phyloP scores from a whole-genome alignment of 2,797 vertebrate genomes.

The Dromococcyx pavoninus region DNA sequence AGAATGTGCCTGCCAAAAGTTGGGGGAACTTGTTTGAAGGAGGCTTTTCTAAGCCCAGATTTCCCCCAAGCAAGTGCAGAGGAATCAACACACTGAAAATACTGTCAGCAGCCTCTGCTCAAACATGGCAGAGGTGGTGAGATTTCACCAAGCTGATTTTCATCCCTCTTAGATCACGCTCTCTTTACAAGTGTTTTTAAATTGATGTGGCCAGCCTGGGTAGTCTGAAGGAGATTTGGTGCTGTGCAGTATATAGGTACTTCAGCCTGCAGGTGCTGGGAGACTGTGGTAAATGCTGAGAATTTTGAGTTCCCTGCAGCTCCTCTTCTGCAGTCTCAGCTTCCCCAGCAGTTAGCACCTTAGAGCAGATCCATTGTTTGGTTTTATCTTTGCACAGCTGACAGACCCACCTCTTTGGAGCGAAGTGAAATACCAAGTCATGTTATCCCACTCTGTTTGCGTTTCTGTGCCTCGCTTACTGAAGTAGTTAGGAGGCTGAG shows the following conservation, averaged over 20 bases:
- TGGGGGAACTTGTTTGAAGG: not conserved
- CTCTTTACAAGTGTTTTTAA: not conserved
- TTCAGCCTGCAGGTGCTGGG: not conserved
- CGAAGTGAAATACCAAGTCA: not conserved
- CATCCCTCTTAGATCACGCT: not conserved
- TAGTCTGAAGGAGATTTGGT: not conserved
- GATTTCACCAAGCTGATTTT: not conserved
- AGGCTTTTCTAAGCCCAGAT: not conserved
- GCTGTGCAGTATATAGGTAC: not conserved
- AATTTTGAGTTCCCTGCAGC: not conserved
- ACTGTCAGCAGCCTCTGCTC: not conserved
- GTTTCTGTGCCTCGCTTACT: conserved; percentile 30
- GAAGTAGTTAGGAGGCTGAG: conserved; percentile 27
- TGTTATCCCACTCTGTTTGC: not conserved
- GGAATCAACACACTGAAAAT: fast-evolving
- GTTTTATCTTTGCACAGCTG: not conserved
- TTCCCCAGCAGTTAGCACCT: not conserved
- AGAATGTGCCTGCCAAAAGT: not conserved
- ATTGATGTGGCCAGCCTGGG: not conserved
- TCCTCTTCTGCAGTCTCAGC: not conserved
- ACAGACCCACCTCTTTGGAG: not conserved
- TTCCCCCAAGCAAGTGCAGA: not conserved
- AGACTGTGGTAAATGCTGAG: not conserved
- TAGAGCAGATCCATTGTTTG: not conserved
- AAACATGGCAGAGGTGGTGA: not conserved